These are phyloP conservation scores for Sphaerophoria rueppellii DNA, from an alignment of 2,888 invertebrate species.

Conservation along the genomic window DNA sequence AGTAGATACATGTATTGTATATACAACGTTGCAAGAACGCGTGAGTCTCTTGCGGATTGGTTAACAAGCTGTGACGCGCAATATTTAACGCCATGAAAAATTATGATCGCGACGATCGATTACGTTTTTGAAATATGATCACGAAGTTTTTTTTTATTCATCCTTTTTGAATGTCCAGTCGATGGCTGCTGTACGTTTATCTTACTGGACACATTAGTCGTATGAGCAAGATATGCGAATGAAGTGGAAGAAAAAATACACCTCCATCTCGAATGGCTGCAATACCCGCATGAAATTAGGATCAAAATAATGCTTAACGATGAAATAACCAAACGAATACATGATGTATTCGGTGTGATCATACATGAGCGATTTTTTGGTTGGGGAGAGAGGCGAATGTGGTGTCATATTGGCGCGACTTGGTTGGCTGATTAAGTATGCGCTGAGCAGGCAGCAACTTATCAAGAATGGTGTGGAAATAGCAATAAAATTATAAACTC, in stretches of 20 bases:
- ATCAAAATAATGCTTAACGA: constrained; percentile 63
- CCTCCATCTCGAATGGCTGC: constrained; percentile 2
- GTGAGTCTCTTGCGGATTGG: constrained; percentile 70
- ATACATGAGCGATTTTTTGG: constrained; percentile 51
- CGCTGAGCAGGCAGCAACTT: constrained; percentile 43
- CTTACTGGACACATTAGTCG: constrained; percentile 6
- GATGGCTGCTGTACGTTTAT: not conserved
- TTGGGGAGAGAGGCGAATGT: not conserved
- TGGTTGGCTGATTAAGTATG: constrained; percentile 55
- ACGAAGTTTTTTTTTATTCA: constrained; percentile 71
- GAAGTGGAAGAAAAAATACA: constrained; percentile 28
- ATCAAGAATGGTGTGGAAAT: constrained; percentile 49
- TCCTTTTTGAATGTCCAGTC: constrained; percentile 7
- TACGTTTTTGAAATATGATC: constrained; percentile 76
- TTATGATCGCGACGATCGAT: constrained; percentile 79
- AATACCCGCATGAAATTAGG: constrained; percentile 52
- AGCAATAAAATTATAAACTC: constrained; percentile 43
- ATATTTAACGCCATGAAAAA: constrained; percentile 80
- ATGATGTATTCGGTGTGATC: constrained; percentile 75
- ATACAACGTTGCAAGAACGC: constrained; percentile 22
- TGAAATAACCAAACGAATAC: constrained; percentile 73
- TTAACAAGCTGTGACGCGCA: constrained; percentile 78
- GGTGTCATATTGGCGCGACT: constrained; percentile 26
- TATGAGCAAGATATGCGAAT: not conserved
- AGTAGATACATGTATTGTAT: not conserved